Percentiles rank a stretch among this genome's conserved stretches.
Evolutionary conservation across 35 echinoderm and acorn worm species (phyloP).

Genomic region (Lytechinus variegatus): DNA sequence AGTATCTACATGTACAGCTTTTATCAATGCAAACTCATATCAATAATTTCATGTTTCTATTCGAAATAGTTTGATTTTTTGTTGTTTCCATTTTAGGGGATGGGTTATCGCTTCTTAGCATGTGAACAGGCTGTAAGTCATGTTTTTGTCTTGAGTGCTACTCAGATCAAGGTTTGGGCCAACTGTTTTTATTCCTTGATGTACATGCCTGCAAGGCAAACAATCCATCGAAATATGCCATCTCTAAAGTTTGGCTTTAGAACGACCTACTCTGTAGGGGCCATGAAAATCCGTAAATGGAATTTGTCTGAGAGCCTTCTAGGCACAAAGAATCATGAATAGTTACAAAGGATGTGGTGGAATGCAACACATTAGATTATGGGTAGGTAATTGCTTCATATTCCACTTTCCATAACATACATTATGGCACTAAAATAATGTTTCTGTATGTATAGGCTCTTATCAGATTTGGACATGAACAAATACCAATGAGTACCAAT

Average conservation of each 20-base stretch:
- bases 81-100: too few relatives aligned
- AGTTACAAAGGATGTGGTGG: neutral
- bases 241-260: neutral
- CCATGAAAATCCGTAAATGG: neutral
- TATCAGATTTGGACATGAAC: neutral
- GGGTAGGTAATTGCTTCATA: neutral
- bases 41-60: too few relatives aligned
- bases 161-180: neutral
- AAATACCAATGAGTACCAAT: neutral
- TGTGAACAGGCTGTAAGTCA: neutral
- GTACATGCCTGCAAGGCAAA: neutral
- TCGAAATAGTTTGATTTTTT: too few relatives aligned
- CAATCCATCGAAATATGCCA: neutral
- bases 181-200: neutral
- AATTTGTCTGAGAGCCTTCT: neutral
- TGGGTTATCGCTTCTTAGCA: too few relatives aligned
- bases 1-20: too few relatives aligned
- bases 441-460: neutral
- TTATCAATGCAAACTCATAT: too few relatives aligned
- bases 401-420: neutral
- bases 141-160: neutral
- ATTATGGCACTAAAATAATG: neutral
- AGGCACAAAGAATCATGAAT: neutral
- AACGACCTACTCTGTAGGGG: neutral
- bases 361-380: neutral